phyloP scores from a whole-genome alignment of 2,113 vertebrate genomes.

The Emydura subglobosa region DNA sequence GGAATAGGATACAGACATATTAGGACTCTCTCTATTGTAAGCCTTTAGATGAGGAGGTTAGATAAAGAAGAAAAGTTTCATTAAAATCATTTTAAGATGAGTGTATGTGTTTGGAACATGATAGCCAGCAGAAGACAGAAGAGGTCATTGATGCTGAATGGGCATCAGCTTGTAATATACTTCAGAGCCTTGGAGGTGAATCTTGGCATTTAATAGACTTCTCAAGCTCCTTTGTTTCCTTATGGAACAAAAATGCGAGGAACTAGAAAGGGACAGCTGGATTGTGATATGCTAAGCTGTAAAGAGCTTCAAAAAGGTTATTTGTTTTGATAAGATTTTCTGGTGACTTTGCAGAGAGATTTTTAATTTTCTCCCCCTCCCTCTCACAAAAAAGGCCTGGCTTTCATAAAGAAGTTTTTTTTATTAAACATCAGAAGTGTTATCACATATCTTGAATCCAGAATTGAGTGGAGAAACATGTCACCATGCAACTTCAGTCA shows the following conservation, averaged over 20 bases:
- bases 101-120: neutral
- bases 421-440: neutral
- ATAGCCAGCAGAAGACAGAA: neutral
- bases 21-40: neutral
- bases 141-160: neutral
- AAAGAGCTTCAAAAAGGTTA: constrained; percentile 17
- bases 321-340: constrained; percentile 40
- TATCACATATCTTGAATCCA: neutral
- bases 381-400: neutral
- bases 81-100: neutral
- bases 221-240: neutral
- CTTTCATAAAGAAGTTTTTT: neutral
- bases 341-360: neutral
- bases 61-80: neutral
- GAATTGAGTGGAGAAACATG: neutral
- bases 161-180: neutral
- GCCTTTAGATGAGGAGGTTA: neutral
- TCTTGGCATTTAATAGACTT: neutral
- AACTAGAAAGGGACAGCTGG: constrained; percentile 1
- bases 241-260: neutral
- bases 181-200: neutral
- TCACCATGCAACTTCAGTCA: neutral
- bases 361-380: neutral
- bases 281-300: neutral
- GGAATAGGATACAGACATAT: neutral